Conservation (phyloP, 1,140 invertebrate genomes). For the Leptonema lineaticorne region DNA sequence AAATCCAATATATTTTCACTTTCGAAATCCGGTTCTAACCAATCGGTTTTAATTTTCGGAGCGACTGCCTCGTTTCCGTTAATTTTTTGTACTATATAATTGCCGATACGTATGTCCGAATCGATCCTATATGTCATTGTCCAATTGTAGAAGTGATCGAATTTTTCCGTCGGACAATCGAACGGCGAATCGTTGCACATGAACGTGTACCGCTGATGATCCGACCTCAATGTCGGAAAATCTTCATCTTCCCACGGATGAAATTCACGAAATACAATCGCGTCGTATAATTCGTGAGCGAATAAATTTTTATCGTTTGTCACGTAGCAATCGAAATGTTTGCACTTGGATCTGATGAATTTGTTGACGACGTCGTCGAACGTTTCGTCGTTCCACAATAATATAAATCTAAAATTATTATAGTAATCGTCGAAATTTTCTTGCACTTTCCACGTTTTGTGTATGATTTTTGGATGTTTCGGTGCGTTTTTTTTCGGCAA, state of each 20-base stretch:
- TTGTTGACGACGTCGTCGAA: no score
- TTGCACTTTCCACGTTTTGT: no score
- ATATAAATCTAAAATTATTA: no score
- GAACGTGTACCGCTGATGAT: constrained; percentile 47
- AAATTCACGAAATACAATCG: constrained; percentile 49
- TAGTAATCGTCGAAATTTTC: no score
- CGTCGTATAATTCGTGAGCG: constrained; percentile 45
- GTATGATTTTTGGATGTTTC: no score
- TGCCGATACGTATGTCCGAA: constrained; percentile 62
- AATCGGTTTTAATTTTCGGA: constrained; percentile 52
- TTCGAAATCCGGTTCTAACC: constrained; percentile 65
- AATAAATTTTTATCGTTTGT: constrained; percentile 4
- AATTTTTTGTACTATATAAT: constrained; percentile 45
- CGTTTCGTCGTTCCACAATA: no score
- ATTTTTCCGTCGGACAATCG: constrained; percentile 45
- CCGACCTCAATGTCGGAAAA: constrained; percentile 42
- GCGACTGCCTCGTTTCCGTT: constrained; percentile 44
- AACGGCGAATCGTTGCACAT: constrained; percentile 47
- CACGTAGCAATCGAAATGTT: constrained; percentile 21
- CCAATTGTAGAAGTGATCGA: constrained; percentile 60
- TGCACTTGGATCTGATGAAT: constrained; percentile 21
- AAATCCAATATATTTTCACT: constrained; percentile 56
- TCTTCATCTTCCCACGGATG: constrained; percentile 33
- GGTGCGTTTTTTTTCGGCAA: no score
- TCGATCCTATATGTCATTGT: constrained; percentile 66